Evolutionary conservation across 2,888 invertebrate genomes (phyloP).

Genomic region (Taphrorychus bicolor): DNA sequence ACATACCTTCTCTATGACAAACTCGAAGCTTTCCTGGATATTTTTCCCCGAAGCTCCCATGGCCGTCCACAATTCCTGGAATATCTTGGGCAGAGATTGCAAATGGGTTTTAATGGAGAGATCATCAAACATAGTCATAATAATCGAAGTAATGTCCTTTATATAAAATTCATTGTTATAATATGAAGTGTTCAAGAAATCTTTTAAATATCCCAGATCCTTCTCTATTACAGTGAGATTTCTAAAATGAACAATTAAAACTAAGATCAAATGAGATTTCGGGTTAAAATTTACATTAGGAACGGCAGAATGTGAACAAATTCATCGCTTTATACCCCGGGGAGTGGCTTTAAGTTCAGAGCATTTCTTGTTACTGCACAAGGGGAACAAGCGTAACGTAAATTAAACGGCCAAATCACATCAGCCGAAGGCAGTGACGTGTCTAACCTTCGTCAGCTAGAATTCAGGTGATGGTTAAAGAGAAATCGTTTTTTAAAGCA

Average conservation of each 20-base stretch:
- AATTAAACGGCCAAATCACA: constrained; percentile 33
- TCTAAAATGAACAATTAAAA: constrained; percentile 53
- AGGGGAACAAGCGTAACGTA: constrained; percentile 25
- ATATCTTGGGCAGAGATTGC: constrained; percentile 78
- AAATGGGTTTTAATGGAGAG: constrained; percentile 79
- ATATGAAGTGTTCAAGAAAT: constrained; percentile 78
- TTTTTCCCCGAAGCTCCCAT: constrained; percentile 86
- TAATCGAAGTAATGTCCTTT: constrained; percentile 75
- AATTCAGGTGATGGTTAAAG: constrained; percentile 18
- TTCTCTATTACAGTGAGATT: constrained; percentile 75
- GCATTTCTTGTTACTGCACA: constrained; percentile 26
- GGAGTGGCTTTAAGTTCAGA: constrained; percentile 24
- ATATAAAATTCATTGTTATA: constrained; percentile 84
- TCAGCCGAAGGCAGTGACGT: constrained; percentile 28
- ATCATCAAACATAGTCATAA: constrained; percentile 76
- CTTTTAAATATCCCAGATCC: constrained; percentile 73
- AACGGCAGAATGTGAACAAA: constrained; percentile 14
- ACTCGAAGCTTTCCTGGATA: constrained; percentile 75
- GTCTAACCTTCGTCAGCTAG: constrained; percentile 33
- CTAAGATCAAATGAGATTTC: constrained; percentile 1
- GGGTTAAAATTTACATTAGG: constrained; percentile 15
- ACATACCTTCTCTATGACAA: constrained; percentile 72
- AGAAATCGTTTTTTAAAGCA: constrained; percentile 6
- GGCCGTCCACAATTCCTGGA: constrained; percentile 83
- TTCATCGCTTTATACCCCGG: constrained; percentile 24